Base-by-base conservation (phyloP, 2,797 vertebrate species). In the Aselliscus stoliczkanus region DNA sequence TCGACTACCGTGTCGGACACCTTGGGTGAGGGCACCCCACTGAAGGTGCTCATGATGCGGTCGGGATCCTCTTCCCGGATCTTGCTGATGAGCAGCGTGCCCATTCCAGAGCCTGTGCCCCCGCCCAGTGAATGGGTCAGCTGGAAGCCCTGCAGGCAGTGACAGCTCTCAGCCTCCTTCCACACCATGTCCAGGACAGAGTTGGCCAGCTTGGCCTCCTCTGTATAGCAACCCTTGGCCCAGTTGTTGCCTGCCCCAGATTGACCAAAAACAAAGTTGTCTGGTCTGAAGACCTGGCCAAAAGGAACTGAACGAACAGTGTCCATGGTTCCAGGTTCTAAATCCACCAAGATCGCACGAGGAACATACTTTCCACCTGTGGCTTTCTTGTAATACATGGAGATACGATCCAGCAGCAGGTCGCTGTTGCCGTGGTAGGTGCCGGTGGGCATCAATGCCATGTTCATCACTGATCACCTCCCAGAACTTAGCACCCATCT, bases 11-110 rank as follows among this genome's bases (percentile, higher is more conserved):
- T 99, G 98, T 99, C 99, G 0, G 99, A 99, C 75, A 99, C 99
- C 98, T 99, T 99, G 65, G 99, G 99, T 6, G 99, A 99, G 81
- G 99, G 99, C 94, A 99, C 99, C 93, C 99, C 99, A 0, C 99
- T 99, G 98, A 99, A 99, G 95, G 99, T 99, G 97, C 99, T 99
- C 99, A 99, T 99, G 98, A 99, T 99, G 50, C 99, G 99, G 98
- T 99, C 99, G 0, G 99, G 99, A 92, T 99, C 99, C 95, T 99
- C 99, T 73, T 99, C 99, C 0, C 99, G 99, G 96, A 99, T 99
- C 98, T 99, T 99, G 98, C 99, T 99, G 98, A 99, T 99, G 76
- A 99, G 99, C 75, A 99, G 98, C 7, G 99, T 99, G 91, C 99
- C 99, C 99, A 99, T 99, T 10, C 99, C 99, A 0, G 99, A 99